Conservation (phyloP, 2,888 invertebrate species). For the Temnothorax rugatulus region DNA sequence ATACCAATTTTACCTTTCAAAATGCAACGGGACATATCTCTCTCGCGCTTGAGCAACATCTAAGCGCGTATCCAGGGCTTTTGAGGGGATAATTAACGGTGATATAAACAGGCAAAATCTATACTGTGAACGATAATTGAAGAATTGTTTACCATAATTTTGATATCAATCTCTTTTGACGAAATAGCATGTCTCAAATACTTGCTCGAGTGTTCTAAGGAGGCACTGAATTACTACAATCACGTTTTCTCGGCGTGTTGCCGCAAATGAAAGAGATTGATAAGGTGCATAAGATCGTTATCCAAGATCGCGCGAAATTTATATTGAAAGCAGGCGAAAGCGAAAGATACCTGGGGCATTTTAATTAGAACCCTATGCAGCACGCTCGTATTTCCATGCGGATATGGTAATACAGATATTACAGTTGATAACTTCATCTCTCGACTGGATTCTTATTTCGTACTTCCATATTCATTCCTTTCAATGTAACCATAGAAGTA, state of each 20-base stretch:
- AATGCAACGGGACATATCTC: background rate
- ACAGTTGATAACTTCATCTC: constrained; percentile 51
- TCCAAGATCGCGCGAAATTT: constrained; percentile 23
- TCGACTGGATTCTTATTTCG: constrained; percentile 30
- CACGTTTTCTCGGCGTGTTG: background rate
- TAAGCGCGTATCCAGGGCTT: background rate
- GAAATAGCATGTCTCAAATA: background rate
- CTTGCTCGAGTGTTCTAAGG: background rate
- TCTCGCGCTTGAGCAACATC: background rate
- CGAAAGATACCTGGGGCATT: constrained; percentile 29
- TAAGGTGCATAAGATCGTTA: constrained; percentile 31
- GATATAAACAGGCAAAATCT: background rate
- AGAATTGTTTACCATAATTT: background rate
- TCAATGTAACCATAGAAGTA: background rate
- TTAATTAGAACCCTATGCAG: constrained; percentile 35
- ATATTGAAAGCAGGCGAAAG: constrained; percentile 32
- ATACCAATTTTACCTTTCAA: background rate
- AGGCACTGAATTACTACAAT: background rate
- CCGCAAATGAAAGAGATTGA: constrained; percentile 36
- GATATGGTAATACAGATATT: constrained; percentile 38
- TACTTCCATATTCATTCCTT: constrained; percentile 9
- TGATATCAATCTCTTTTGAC: background rate
- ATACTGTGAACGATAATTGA: background rate
- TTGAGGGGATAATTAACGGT: background rate
- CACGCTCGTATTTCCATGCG: constrained; percentile 10